These are phyloP conservation scores for Scortum barcoo DNA, from an alignment of 2,113 vertebrate species.

Conservation along the genomic window DNA sequence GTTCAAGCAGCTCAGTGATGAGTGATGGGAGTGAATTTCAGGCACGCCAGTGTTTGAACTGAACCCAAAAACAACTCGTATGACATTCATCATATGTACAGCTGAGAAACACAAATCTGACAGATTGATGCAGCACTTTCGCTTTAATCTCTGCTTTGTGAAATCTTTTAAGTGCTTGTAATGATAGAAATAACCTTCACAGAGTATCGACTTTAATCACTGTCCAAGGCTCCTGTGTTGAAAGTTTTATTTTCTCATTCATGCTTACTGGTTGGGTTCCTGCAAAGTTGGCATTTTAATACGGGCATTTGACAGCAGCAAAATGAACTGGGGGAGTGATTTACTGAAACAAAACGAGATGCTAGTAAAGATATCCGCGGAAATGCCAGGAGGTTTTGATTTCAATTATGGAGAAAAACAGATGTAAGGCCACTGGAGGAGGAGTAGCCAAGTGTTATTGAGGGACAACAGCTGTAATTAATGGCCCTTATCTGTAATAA, in stretches of 20 bases:
- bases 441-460: not conserved
- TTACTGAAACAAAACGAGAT: constrained; percentile 20
- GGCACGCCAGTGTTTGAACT: constrained; percentile 39
- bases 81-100: constrained; percentile 20
- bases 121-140: constrained; percentile 4
- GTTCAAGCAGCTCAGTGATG: constrained; percentile 38
- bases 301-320: not conserved
- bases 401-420: not conserved
- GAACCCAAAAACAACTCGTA: constrained; percentile 45
- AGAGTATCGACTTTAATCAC: not conserved
- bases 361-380: not conserved
- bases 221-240: not conserved
- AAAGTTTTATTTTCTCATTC: not conserved
- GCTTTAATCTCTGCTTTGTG: constrained; percentile 7
- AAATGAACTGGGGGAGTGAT: not conserved
- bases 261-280: not conserved
- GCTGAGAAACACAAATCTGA: not conserved
- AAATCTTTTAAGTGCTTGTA: not conserved
- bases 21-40: constrained; percentile 44
- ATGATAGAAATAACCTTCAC: not conserved
- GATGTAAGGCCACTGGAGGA: not conserved
- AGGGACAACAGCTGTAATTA: constrained; percentile 5
- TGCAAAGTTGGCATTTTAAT: not conserved
- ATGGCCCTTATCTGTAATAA: constrained; percentile 25
- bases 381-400: not conserved